Evolutionary conservation across 2,797 vertebrate species (phyloP), one percentile per base, ranked within the genome.

Genomic region (Rallus crepitans): DNA sequence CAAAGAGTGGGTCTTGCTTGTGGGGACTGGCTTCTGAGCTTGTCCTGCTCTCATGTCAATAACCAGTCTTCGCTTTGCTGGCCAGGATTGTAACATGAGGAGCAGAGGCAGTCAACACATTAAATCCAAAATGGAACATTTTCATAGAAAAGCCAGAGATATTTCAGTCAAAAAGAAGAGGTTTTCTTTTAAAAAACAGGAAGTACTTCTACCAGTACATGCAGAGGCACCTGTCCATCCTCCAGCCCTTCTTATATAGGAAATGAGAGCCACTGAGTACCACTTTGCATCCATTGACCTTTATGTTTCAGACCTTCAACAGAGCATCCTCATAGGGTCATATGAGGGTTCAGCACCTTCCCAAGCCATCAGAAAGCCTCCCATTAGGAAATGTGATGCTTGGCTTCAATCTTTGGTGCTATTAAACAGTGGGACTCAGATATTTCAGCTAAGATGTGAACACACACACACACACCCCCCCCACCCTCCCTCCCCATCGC

Each of bases 1-100:
- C 31, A 27, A 45, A 4, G 18, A n/a, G 19, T 0, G 2, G 59
- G 18, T 52, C 6, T 23, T 39, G 7, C 42, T 35, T 40, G 2
- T 56, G 9, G 52, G 1, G 2, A 12, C 65, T 24, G 47, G 12
- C 65, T n/a, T 20, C 73, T 63, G 24, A 4, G 11, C 60, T 15
- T 5, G 1, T 33, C 33, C 86, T 14, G 31, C 66, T 48, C n/a
- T 45, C 86, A 2, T 5, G 27, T 21, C 12, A 39, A 3, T 12
- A 61, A 45, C 76, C 37, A 33, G 1, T 16, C 65, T 37, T 15
- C 0, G 0, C 13, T 19, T 30, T 77, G 42, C 68, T 75, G 57
- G 47, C 63, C 25, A 12, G 45, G 25, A 21, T 3, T 17, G 55
- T 61, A 76, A 88, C 40, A 28, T 2, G 5, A 65, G 52, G 24